Evolutionary conservation across 2,888 invertebrate species (phyloP), one percentile per base, ranked within the genome.

Genomic region (Parnassius glacialis): DNA sequence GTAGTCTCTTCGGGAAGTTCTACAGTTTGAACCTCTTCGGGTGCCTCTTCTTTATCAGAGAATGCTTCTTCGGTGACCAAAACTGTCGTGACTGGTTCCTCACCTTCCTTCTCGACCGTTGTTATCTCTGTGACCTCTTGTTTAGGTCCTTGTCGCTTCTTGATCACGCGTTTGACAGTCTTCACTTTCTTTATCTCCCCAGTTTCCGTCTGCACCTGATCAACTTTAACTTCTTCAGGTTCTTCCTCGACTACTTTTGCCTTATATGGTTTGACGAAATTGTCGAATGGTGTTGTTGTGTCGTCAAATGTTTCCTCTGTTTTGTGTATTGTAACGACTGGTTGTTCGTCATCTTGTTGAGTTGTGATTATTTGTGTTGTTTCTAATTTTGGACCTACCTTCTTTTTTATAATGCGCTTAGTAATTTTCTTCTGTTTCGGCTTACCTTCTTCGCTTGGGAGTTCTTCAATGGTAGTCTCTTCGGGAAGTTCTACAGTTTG

Each of bases 71-170:
- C 67, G 25, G 62, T 64, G 0, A 72, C 64, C 0, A 64, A 71
- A 0, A 76, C 70, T 0, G 71, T 75, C 0, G 72, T 75, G 34
- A 74, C 64, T 0, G 78, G 75, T 10, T 57, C 65, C 48, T 74
- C 81, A n/a, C 68, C 68, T 0, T 72, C 70, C 5, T 52, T 65
- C 43, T 68, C 67, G 0, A 67, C 62, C 0, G 55, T 70, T 0
- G 68, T 72, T 0, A 71, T 45, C 12, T 45, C 45, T 1, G 70
- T 73, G 0, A 70, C 69, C 64, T 69, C 67, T 2, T 67, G 54
- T 42, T 66, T 72, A 2, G 72, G 80, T 48, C 79, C 82, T 64
- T 52, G 74, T 76, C 25, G 25, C 67, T 82, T 89, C 70, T 72
- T 71, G 61, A 74, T 68, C 61, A 79, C 52, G 12, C 60, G 63